phyloP scores from a whole-genome alignment of 2,888 invertebrate genomes.

The Acronicta leporina region DNA sequence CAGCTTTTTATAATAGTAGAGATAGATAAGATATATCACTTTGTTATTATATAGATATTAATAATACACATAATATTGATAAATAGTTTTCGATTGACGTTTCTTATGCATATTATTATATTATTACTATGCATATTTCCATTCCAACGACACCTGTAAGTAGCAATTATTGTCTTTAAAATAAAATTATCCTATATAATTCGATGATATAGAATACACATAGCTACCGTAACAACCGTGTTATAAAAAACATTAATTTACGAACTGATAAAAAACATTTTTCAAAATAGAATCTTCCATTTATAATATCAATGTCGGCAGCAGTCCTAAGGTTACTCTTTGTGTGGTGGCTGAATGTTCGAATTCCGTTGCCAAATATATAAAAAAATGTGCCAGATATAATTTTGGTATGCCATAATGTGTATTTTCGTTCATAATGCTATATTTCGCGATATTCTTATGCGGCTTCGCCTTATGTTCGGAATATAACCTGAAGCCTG shows the following conservation, averaged over 20 bases:
- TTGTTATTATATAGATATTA: too few species aligned
- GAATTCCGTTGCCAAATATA: constrained; percentile 9
- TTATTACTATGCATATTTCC: neutral
- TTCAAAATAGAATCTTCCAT: constrained; percentile 10
- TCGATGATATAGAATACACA: neutral
- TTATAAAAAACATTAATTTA: neutral
- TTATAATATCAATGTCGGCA: constrained; percentile 11
- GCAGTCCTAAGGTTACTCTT: constrained; percentile 17
- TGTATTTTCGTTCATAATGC: constrained; percentile 21
- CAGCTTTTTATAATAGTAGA: too few species aligned
- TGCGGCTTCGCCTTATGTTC: constrained; percentile 11
- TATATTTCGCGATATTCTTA: constrained; percentile 9
- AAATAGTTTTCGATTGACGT: constrained; percentile 6
- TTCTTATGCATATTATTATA: too few species aligned
- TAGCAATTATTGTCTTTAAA: too few species aligned
- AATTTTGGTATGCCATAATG: constrained; percentile 13
- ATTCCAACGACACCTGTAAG: neutral
- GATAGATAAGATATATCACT: too few species aligned
- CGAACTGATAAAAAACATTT: neutral
- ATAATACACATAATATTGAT: neutral
- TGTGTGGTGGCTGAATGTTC: constrained; percentile 16
- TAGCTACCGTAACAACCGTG: neutral
- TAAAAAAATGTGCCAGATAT: constrained; percentile 19
- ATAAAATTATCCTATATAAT: too few species aligned
- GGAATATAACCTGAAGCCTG: constrained; percentile 11